Base-by-base conservation (phyloP, 2,113 vertebrate species). In the Montifringilla adamsi region DNA sequence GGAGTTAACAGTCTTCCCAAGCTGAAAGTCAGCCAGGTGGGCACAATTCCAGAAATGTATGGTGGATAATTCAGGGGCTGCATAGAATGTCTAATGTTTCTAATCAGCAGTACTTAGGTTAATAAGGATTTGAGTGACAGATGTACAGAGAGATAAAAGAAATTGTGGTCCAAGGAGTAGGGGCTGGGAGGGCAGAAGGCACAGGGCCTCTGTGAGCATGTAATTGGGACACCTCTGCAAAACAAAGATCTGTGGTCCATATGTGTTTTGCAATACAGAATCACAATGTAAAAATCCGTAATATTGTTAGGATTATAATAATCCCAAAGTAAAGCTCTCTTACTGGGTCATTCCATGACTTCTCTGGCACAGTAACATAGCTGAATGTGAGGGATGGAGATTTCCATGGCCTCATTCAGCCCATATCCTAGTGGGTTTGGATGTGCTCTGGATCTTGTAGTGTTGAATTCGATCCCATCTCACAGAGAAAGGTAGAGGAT, bases 51-150 rank as follows among this genome's bases (percentile, higher is more conserved):
- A 91, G 62, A 64, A 80, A 79, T 2, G 4, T 66, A 19, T 46
- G 58, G 28, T 67, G 63, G 69, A 31, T 89, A 62, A 58, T 82
- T 82, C 56, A 74, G 41, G 31, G 41, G 12, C 72, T 84, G 49
- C 68, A 44, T 27, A 50, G 63, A 63, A 69, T 91, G 70, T 90
- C 67, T n/a, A n/a, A n/a, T n/a, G n/a, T 88, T 91, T 77, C 27
- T 55, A 59, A 69, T 85, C 35, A 46, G 50, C 0, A 0, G 15
- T 4, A 1, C 81, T 79, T 85, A 44, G 15, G 31, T 59, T 89
- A 75, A 39, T 84, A 72, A 87, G 49, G 55, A 85, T 88, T 92
- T 85, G 55, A 93, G 62, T 49, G 70, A 73, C 49, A 91, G 78
- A 69, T 80, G 53, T 66, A 49, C 16, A 37, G 67, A 69, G 70